A percentile compares a stretch with the other conserved stretches of the same genome.
Evolutionary conservation across 2,888 invertebrate species (phyloP).

Genomic region (Synanthedon vespiformis): DNA sequence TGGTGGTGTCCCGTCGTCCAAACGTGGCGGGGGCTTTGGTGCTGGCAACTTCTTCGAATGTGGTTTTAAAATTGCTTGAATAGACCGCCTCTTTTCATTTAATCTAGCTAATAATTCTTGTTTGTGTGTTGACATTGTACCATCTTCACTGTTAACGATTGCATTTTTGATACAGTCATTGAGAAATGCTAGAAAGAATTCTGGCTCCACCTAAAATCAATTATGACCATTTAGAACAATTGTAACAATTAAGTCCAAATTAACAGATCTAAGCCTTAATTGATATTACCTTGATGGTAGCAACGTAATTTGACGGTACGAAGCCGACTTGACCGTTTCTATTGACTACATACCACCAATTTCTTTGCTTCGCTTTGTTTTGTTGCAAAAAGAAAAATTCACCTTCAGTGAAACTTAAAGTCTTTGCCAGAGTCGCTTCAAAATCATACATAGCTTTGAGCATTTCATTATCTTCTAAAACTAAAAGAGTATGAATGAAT

Average conservation of each 20-base stretch:
- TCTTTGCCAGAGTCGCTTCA: slow-evolving; percentile 85
- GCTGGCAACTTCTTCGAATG: slow-evolving; percentile 46
- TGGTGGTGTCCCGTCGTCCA: slow-evolving; percentile 54
- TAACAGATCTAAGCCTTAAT: not conserved
- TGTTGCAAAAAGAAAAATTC: slow-evolving; percentile 86
- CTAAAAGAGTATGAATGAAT: not conserved
- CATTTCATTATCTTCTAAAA: slow-evolving; percentile 82
- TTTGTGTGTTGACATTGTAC: slow-evolving; percentile 54
- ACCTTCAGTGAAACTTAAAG: slow-evolving; percentile 82
- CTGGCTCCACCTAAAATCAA: slow-evolving; percentile 73
- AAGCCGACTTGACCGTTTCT: slow-evolving; percentile 85
- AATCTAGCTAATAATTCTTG: slow-evolving; percentile 75
- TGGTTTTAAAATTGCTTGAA: slow-evolving; percentile 52
- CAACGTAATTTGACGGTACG: slow-evolving; percentile 89
- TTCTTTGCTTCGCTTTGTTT: slow-evolving; percentile 81
- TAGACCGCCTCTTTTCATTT: slow-evolving; percentile 74
- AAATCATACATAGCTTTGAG: slow-evolving; percentile 86
- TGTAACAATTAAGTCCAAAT: not conserved
- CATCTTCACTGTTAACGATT: slow-evolving; percentile 36
- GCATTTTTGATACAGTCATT: slow-evolving; percentile 76
- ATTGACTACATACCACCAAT: slow-evolving; percentile 92
- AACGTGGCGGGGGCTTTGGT: slow-evolving; percentile 53
- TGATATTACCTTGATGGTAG: slow-evolving; percentile 76
- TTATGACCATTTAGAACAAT: slow-evolving; percentile 1
- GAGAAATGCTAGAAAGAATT: slow-evolving; percentile 78